phyloP scores from a whole-genome alignment of 2,113 vertebrate genomes.

The Lasiurus cinereus region DNA sequence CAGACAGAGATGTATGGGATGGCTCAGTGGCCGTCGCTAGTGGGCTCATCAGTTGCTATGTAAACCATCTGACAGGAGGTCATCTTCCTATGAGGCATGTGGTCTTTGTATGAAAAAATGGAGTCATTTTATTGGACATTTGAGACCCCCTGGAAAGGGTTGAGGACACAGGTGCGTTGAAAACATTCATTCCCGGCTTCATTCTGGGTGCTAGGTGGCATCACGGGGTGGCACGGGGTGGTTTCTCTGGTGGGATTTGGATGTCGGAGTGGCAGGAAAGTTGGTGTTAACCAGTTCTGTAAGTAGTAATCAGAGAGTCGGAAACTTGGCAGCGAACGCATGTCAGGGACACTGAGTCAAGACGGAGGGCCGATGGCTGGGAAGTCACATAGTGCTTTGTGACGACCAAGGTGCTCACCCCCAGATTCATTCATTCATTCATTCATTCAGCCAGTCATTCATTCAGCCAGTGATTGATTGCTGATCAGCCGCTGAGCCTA shows the following conservation, averaged over 20 bases:
- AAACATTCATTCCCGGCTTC: neutral
- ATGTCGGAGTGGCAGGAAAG: neutral
- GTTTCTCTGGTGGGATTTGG: neutral
- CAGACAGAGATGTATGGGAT: neutral
- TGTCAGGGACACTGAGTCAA: neutral
- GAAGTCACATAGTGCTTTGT: neutral
- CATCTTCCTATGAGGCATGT: conserved; percentile 25
- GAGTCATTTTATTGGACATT: conserved; percentile 12
- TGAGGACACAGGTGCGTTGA: neutral
- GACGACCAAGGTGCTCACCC: neutral
- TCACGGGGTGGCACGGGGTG: neutral
- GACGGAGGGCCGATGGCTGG: neutral
- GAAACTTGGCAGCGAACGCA: conserved; percentile 1
- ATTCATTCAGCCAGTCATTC: neutral
- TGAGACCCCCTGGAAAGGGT: neutral
- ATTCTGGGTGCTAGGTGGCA: neutral
- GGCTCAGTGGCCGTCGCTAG: neutral
- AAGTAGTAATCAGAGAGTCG: neutral
- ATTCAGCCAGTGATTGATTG: neutral
- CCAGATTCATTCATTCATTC: neutral
- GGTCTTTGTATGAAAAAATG: conserved; percentile 49
- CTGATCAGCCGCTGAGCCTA: neutral
- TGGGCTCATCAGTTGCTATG: neutral
- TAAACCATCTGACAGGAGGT: neutral
- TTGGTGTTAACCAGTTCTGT: neutral